phyloP scores from a whole-genome alignment of 2,113 vertebrate genomes.

The Pelecanoides urinatrix region DNA sequence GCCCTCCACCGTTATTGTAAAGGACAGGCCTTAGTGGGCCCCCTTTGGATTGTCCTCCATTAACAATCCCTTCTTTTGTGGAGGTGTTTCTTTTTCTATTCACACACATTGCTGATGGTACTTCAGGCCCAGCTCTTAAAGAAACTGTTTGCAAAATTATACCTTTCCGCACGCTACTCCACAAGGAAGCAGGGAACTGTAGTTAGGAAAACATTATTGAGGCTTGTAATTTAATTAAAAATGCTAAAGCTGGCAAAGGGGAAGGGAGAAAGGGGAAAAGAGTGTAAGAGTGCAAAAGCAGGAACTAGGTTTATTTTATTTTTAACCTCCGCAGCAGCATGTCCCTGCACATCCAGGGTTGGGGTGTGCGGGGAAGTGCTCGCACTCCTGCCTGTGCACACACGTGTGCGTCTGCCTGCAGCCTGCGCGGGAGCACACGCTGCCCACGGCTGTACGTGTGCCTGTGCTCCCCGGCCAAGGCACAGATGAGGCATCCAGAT shows the following conservation, averaged over 20 bases:
- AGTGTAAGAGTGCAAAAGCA: neutral
- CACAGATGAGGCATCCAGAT: neutral
- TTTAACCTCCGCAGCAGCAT: neutral
- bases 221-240: conserved; percentile 68
- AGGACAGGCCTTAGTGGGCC: conserved; percentile 87
- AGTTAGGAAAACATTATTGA: conserved; percentile 68
- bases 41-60: conserved; percentile 82
- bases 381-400: neutral
- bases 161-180: conserved; percentile 80
- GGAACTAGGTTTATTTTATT: neutral
- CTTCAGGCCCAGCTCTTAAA: conserved; percentile 85
- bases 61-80: conserved; percentile 91
- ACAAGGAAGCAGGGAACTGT: conserved; percentile 68
- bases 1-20: conserved; percentile 85
- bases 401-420: neutral
- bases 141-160: conserved; percentile 91
- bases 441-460: neutral
- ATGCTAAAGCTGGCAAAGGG: neutral
- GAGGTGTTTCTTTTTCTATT: conserved; percentile 87
- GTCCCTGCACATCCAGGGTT: accelerated
- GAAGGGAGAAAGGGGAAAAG: neutral
- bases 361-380: neutral
- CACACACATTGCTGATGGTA: conserved; percentile 82
- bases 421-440: neutral
- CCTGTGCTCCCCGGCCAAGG: accelerated